Evolutionary conservation across 2,888 invertebrate genomes (phyloP).

Genomic region (Nysson spinosus): DNA sequence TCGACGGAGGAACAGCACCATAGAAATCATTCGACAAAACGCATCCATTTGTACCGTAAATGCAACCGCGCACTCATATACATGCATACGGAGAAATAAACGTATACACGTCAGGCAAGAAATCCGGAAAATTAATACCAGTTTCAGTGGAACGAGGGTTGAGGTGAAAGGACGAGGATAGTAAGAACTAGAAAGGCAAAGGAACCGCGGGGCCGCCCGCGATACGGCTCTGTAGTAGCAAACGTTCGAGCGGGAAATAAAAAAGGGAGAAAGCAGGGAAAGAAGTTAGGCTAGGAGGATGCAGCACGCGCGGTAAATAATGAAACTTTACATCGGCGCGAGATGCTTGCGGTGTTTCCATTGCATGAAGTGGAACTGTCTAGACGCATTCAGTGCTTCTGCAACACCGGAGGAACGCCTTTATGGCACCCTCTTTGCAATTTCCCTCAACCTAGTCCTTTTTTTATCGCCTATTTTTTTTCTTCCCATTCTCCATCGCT

Average conservation of each 20-base stretch:
- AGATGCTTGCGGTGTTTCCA: conserved; percentile 67
- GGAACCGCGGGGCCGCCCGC: not conserved
- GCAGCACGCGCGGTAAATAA: conserved; percentile 51
- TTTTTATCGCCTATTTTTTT: conserved; percentile 28
- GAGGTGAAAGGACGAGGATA: not conserved
- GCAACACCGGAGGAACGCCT: conserved; percentile 59
- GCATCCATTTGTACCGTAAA: not conserved
- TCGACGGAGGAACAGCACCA: not conserved
- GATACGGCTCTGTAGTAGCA: too few relatives aligned
- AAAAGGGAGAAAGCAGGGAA: not conserved
- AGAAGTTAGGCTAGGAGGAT: conserved; percentile 26
- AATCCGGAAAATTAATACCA: conserved; percentile 22
- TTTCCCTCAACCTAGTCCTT: conserved; percentile 42
- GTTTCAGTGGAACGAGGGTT: conserved; percentile 1
- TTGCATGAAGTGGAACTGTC: conserved; percentile 72
- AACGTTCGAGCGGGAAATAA: not conserved
- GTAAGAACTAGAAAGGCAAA: not conserved
- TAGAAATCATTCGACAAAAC: not conserved
- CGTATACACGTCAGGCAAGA: not conserved
- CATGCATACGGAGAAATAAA: not conserved
- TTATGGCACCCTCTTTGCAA: conserved; percentile 52
- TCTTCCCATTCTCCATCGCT: conserved; percentile 17
- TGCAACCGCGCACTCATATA: not conserved
- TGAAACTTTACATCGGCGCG: conserved; percentile 60
- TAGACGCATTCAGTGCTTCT: conserved; percentile 70